These are phyloP conservation scores for Taenioides sp. DNA, from an alignment of 2,797 vertebrate species.

Conservation along the genomic window DNA sequence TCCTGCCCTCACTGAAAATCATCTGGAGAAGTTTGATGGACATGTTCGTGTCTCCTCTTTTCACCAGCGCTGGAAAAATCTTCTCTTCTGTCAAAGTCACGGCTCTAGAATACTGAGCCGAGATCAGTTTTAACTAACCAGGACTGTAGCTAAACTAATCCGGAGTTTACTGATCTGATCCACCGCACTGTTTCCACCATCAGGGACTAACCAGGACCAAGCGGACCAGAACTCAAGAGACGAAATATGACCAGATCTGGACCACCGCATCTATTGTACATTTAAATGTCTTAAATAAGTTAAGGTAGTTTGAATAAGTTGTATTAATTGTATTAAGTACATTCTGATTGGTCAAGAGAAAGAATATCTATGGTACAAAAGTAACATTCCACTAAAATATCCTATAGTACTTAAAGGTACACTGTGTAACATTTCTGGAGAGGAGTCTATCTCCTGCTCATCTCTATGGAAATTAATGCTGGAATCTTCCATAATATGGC, in stretches of 20 bases:
- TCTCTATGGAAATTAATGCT: too few species aligned
- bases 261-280: not conserved
- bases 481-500: too few species aligned
- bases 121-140: not conserved
- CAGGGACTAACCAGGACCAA: not conserved
- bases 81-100: conserved; percentile 81
- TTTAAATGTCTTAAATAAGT: too few species aligned
- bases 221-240: not conserved
- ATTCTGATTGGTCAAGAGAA: too few species aligned
- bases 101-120: conserved; percentile 72
- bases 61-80: conserved; percentile 78
- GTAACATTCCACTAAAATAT: too few species aligned
- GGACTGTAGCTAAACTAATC: not conserved
- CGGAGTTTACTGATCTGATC: not conserved
- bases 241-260: not conserved
- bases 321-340: too few species aligned
- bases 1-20: conserved; percentile 81
- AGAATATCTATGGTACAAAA: too few species aligned
- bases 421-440: too few species aligned
- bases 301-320: not conserved
- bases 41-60: conserved; percentile 79
- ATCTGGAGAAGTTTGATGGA: conserved; percentile 87
- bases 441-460: too few species aligned
- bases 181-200: too few species aligned
- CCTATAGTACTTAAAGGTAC: too few species aligned